These are phyloP conservation scores for Chloropsis cyanopogon DNA, from an alignment of 2,113 vertebrate species.

Conservation along the genomic window DNA sequence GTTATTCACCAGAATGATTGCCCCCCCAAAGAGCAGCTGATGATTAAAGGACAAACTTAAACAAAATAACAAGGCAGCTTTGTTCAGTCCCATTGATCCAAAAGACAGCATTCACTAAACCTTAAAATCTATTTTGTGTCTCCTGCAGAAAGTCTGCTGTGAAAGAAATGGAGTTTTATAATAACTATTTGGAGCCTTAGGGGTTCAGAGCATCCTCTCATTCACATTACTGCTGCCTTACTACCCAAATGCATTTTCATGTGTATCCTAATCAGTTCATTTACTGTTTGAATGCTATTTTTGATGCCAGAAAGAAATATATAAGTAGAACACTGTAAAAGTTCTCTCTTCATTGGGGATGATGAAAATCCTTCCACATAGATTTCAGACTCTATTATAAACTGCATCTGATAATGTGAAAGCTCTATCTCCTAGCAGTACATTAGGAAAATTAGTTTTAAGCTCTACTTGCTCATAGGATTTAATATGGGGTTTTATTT, in stretches of 20 bases:
- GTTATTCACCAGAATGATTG: not conserved
- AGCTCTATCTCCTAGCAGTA: not conserved
- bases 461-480: not conserved
- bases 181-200: not conserved
- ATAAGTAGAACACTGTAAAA: not conserved
- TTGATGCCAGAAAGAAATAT: not conserved
- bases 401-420: not conserved
- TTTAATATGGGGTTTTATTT: not conserved
- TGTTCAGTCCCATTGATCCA: not conserved
- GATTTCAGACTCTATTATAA: not conserved
- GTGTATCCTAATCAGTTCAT: conserved; percentile 2
- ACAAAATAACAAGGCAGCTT: not conserved
- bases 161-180: conserved; percentile 29
- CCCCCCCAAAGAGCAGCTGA: not conserved
- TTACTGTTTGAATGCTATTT: conserved; percentile 12
- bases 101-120: not conserved
- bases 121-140: conserved; percentile 2
- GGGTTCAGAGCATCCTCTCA: not conserved
- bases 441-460: not conserved
- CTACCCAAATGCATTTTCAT: not conserved
- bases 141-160: conserved; percentile 26
- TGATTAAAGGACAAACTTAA: not conserved
- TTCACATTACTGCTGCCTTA: not conserved
- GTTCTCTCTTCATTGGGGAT: not conserved
- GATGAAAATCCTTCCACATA: conserved; percentile 15